A percentile compares a stretch with the other conserved stretches of the same genome.
phyloP scores from a whole-genome alignment of 2,888 invertebrate genomes.

The Fragum sueziense region DNA sequence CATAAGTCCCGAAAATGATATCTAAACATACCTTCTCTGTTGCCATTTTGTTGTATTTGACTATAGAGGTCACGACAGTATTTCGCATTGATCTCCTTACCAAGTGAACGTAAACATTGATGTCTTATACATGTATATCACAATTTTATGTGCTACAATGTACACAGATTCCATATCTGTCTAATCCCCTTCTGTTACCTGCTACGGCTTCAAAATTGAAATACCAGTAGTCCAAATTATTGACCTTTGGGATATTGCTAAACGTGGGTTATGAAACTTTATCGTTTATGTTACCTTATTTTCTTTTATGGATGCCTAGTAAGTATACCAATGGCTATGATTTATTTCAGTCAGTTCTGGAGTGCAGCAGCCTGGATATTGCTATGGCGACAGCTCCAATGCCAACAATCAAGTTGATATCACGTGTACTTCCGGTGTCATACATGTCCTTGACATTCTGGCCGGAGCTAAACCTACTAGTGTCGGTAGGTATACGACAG shows the following conservation, averaged over 20 bases:
- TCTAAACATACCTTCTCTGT: no score
- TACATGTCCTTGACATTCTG: constrained; percentile 31
- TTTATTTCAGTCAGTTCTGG: background rate
- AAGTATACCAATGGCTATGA: background rate
- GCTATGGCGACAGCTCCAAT: constrained; percentile 40
- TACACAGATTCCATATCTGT: no score
- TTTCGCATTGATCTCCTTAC: no score
- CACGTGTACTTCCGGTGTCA: constrained; percentile 26
- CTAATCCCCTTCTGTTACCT: no score
- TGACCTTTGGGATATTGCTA: background rate
- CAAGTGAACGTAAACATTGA: no score
- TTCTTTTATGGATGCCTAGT: background rate
- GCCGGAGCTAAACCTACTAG: background rate
- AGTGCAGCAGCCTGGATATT: constrained; percentile 22
- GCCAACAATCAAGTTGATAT: constrained; percentile 18
- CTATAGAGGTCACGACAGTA: no score
- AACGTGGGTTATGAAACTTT: background rate
- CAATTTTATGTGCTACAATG: no score
- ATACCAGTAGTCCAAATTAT: background rate
- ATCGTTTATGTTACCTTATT: background rate
- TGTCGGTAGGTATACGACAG: no score
- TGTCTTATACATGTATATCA: no score
- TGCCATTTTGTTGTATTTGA: no score
- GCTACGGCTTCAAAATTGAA: no score
- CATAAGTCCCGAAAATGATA: no score